phyloP scores from a whole-genome alignment of 2,797 vertebrate genomes.

The Taenioides sp. region DNA sequence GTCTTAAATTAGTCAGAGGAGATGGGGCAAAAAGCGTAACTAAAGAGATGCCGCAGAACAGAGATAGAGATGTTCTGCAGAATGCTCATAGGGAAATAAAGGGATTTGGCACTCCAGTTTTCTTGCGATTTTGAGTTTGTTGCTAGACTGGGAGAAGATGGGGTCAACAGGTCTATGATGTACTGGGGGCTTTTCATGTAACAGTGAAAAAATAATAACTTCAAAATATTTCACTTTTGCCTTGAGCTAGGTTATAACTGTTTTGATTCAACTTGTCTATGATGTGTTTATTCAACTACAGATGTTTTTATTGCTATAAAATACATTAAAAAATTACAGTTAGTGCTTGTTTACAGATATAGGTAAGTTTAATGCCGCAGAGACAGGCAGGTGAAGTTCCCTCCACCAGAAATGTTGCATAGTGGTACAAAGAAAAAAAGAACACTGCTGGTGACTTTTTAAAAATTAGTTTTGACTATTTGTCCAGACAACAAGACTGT shows the following conservation, averaged over 20 bases:
- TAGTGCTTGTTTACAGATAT: neutral
- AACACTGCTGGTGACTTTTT: too few species aligned
- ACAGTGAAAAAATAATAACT: neutral
- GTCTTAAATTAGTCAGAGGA: slow-evolving; percentile 60
- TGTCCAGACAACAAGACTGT: neutral
- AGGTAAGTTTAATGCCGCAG: neutral
- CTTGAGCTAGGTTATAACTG: neutral
- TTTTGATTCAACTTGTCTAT: neutral
- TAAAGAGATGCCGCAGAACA: slow-evolving; percentile 35
- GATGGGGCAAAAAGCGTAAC: slow-evolving; percentile 47
- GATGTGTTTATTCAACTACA: neutral
- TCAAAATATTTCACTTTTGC: neutral
- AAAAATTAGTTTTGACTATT: neutral
- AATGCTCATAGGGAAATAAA: slow-evolving; percentile 11
- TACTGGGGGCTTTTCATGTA: slow-evolving; percentile 2
- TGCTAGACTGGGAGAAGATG: neutral
- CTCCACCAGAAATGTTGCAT: too few species aligned
- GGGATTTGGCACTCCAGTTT: neutral
- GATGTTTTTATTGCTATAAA: neutral
- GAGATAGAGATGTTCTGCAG: slow-evolving; percentile 29
- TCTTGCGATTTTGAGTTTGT: neutral
- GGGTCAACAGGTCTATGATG: slow-evolving; percentile 7
- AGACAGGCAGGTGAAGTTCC: too few species aligned
- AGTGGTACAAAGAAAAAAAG: too few species aligned
- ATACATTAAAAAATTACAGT: neutral